These are phyloP conservation scores for Beris morrisii DNA, from an alignment of 2,888 invertebrate genomes.

Conservation along the genomic window DNA sequence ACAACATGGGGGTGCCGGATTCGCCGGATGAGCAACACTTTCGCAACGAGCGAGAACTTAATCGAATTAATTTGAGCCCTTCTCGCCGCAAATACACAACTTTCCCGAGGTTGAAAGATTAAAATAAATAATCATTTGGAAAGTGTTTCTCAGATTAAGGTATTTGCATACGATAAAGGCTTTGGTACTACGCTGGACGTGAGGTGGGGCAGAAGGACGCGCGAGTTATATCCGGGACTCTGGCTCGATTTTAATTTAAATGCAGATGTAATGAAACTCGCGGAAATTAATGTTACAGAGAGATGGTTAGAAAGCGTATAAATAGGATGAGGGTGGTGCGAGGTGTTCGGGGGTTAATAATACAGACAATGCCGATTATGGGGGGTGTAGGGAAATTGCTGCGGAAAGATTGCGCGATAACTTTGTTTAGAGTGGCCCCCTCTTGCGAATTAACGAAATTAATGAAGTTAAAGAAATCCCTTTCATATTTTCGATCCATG, in stretches of 20 bases:
- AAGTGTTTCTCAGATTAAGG: conserved; percentile 39
- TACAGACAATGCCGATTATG: no score
- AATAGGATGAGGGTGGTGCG: no score
- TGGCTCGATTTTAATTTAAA: conserved; percentile 36
- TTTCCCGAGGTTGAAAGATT: conserved; percentile 39
- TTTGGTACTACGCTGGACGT: conserved; percentile 6
- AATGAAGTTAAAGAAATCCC: no score
- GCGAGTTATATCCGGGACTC: conserved; percentile 1
- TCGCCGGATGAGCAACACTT: conserved; percentile 24
- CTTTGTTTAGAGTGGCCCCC: no score
- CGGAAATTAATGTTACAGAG: conserved; percentile 23
- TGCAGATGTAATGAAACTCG: conserved; percentile 38
- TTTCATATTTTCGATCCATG: no score
- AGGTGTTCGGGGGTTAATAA: no score
- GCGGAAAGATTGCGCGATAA: no score
- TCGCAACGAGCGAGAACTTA: conserved; percentile 34
- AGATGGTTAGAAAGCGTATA: background rate
- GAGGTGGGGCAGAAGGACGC: background rate
- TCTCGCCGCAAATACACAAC: conserved; percentile 35
- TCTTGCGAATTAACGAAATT: no score
- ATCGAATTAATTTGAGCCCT: conserved; percentile 37
- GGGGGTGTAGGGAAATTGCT: no score
- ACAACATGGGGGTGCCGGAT: conserved; percentile 9
- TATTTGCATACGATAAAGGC: conserved; percentile 38
- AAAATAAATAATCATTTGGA: conserved; percentile 39